Percentiles rank a stretch among this genome's conserved stretches.
Evolutionary conservation across 1,140 invertebrate species (phyloP).

Genomic region (Drosophila saltans): DNA sequence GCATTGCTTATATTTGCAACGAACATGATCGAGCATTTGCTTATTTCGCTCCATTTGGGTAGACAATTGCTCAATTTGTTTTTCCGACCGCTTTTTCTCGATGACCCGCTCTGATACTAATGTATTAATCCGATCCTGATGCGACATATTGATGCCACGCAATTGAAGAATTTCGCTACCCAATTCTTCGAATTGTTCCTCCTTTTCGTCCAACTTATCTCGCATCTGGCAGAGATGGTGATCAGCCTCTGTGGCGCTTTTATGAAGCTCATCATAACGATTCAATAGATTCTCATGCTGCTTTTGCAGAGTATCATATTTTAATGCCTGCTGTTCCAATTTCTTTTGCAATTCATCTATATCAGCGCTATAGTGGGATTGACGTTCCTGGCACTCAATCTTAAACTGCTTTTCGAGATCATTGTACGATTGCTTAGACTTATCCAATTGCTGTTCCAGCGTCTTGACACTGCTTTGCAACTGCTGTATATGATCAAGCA

Average conservation of each 20-base stretch:
- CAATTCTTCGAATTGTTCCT: slow-evolving; percentile 38
- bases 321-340: not conserved
- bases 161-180: slow-evolving; percentile 30
- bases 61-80: not conserved
- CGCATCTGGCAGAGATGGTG: slow-evolving; percentile 30
- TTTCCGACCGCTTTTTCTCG: not conserved
- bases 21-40: not conserved
- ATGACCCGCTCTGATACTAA: slow-evolving; percentile 10
- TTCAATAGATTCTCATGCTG: slow-evolving; percentile 29
- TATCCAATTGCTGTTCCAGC: not conserved
- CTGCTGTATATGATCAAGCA: not conserved
- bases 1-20: not conserved
- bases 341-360: slow-evolving; percentile 4
- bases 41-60: not conserved
- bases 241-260: slow-evolving; percentile 9
- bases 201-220: slow-evolving; percentile 35
- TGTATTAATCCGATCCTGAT: slow-evolving; percentile 25
- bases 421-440: not conserved
- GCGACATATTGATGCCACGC: slow-evolving; percentile 20
- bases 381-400: not conserved
- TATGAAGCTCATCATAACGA: slow-evolving; percentile 24
- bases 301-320: not conserved
- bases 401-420: not conserved
- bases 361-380: not conserved
- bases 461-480: not conserved